Evolutionary conservation across 1,140 invertebrate genomes (phyloP).

Genomic region (Ericerus pela): DNA sequence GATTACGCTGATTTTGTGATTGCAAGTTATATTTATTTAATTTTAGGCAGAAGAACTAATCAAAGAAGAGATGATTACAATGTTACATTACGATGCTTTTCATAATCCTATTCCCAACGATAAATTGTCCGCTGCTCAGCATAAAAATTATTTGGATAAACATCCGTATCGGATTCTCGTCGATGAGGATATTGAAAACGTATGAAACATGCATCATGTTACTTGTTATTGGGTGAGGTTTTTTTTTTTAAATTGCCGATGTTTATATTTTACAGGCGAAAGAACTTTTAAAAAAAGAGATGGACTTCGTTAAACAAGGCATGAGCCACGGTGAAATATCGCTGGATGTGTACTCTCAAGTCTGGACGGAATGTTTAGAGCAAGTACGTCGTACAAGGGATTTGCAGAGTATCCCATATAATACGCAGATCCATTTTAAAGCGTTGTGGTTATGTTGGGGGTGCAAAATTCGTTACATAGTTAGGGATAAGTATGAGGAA

Average conservation of each 20-base stretch:
- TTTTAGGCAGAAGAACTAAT: constrained; percentile 85
- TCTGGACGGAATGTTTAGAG: constrained; percentile 92
- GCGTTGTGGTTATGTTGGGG: too few relatives aligned
- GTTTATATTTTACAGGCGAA: constrained; percentile 36
- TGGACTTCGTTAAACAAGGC: constrained; percentile 75
- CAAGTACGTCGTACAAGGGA: too few relatives aligned
- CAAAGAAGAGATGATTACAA: constrained; percentile 90
- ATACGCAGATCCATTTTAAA: too few relatives aligned
- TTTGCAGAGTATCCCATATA: too few relatives aligned
- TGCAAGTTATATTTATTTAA: too few relatives aligned
- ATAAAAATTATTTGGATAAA: constrained; percentile 65
- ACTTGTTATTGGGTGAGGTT: neutral
- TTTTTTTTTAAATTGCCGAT: neutral
- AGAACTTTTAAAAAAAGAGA: constrained; percentile 58
- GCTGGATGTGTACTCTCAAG: constrained; percentile 77
- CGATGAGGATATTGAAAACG: constrained; percentile 51
- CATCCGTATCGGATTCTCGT: constrained; percentile 65
- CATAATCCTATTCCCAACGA: constrained; percentile 36
- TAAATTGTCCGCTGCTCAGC: constrained; percentile 40
- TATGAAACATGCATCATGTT: constrained; percentile 23
- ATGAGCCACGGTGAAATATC: constrained; percentile 91
- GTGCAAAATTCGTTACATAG: too few relatives aligned
- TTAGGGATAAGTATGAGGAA: too few relatives aligned
- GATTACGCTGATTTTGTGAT: too few relatives aligned
- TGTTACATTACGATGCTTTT: constrained; percentile 79